A percentile compares a stretch with the other conserved stretches of the same genome.
phyloP scores from a whole-genome alignment of 2,113 vertebrate genomes.

The Atrichornis clamosus region DNA sequence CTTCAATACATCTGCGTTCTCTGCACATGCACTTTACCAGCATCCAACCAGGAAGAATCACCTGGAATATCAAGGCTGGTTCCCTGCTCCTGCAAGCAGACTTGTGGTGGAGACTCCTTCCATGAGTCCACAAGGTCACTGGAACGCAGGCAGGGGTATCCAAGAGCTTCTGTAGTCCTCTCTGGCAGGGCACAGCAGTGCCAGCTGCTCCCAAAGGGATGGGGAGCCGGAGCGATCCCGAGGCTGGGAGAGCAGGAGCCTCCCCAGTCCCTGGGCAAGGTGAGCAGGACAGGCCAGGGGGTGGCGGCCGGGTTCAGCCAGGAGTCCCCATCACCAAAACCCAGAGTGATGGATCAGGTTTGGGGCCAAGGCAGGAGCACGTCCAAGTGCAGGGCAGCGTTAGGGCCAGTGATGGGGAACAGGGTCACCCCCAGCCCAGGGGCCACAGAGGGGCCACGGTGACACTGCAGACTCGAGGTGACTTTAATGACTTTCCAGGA shows the following conservation, averaged over 20 bases:
- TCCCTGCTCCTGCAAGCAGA: neutral
- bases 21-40: accelerated
- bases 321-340: neutral
- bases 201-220: neutral
- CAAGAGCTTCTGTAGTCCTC: neutral
- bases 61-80: neutral
- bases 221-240: accelerated
- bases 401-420: neutral
- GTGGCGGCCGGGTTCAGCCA: neutral
- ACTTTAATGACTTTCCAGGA: neutral
- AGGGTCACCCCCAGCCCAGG: neutral
- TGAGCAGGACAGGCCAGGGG: neutral
- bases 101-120: neutral
- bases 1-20: neutral
- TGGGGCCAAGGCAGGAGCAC: neutral
- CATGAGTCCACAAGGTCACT: accelerated
- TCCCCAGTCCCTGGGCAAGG: neutral
- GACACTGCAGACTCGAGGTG: accelerated
- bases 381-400: neutral
- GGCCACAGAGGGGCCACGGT: neutral
- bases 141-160: accelerated
- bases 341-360: too few relatives aligned
- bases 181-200: neutral
- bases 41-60: neutral
- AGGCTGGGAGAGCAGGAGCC: neutral